Conservation (phyloP, 2,797 vertebrate genomes). For the Eospalax fontanierii region DNA sequence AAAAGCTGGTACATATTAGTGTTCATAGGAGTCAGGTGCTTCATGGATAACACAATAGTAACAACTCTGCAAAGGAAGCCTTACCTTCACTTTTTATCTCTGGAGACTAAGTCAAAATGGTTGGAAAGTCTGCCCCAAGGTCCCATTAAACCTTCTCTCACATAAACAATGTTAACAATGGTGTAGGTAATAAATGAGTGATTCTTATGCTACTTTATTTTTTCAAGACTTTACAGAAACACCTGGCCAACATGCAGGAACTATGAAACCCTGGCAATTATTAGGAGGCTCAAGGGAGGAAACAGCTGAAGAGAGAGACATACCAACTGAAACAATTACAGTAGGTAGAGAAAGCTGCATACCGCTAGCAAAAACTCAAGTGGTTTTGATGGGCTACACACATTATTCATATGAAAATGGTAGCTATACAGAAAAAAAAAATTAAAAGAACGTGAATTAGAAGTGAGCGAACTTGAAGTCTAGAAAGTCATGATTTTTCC, state of each 20-base stretch:
- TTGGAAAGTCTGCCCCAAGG: neutral
- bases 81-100: neutral
- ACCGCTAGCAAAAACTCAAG: neutral
- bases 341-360: neutral
- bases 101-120: neutral
- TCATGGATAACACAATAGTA: neutral
- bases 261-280: neutral
- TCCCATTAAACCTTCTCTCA: neutral
- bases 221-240: neutral
- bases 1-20: neutral
- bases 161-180: neutral
- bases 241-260: neutral
- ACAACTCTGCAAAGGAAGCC: neutral
- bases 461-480: neutral
- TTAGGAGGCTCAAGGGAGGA: neutral
- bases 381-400: neutral
- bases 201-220: neutral
- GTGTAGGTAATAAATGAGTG: neutral
- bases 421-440: neutral
- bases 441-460: neutral
- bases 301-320: neutral
- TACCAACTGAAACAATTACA: neutral
- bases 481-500: neutral
- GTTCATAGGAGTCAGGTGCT: neutral
- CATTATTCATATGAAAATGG: neutral